phyloP scores from a whole-genome alignment of 2,797 vertebrate species.

The Fistularia commersonii region DNA sequence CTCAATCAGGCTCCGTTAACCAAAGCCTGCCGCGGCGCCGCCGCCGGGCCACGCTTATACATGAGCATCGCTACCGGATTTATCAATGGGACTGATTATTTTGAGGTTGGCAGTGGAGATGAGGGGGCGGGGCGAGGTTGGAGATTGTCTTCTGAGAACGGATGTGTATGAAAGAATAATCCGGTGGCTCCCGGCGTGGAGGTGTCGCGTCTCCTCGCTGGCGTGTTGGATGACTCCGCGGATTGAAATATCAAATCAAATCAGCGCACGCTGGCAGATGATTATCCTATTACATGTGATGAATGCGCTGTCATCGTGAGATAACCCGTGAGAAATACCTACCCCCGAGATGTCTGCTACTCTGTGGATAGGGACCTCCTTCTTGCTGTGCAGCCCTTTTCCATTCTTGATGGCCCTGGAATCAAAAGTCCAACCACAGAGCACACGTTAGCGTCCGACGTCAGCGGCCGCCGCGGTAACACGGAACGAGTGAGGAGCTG shows the following conservation, averaged over 20 bases:
- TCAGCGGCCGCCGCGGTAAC: conserved; percentile 5
- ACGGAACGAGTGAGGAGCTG: too few species aligned
- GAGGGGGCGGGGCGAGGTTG: conserved; percentile 6
- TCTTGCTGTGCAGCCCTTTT: conserved; percentile 97
- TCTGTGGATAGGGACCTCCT: conserved; percentile 95
- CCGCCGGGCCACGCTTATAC: conserved; percentile 62
- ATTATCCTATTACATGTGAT: conserved; percentile 8
- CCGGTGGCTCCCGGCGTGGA: neutral
- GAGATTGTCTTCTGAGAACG: conserved; percentile 30
- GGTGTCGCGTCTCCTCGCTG: conserved; percentile 1
- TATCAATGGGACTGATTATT: conserved; percentile 68
- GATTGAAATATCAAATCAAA: conserved; percentile 14
- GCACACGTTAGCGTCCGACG: conserved; percentile 4
- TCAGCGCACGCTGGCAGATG: conserved; percentile 5
- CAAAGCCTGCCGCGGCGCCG: conserved; percentile 59
- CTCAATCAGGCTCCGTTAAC: conserved; percentile 68
- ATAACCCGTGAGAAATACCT: conserved; percentile 50
- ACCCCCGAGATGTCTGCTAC: conserved; percentile 97
- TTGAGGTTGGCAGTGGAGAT: conserved; percentile 37
- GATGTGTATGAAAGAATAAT: conserved; percentile 1
- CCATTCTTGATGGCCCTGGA: conserved; percentile 94
- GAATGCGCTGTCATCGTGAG: neutral
- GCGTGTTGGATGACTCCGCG: too few species aligned
- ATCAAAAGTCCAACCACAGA: conserved; percentile 38
- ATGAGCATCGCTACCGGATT: conserved; percentile 58